phyloP scores from a whole-genome alignment of 2,888 invertebrate species.

The Catocala sponsa region DNA sequence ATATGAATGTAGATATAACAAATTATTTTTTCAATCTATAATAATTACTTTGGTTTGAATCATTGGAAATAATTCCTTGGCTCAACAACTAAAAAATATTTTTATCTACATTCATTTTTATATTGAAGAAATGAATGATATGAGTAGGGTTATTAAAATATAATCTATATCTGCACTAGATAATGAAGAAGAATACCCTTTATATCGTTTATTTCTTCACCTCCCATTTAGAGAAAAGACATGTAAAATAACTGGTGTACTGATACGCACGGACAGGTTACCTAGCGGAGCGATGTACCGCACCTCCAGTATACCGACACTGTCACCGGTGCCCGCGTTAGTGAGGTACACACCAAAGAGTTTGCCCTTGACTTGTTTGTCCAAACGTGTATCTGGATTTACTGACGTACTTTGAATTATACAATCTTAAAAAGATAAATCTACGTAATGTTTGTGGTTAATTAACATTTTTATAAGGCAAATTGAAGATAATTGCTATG shows the following conservation, averaged over 20 bases:
- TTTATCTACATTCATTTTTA: conserved; percentile 24
- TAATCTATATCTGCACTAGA: no score
- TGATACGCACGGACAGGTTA: conserved; percentile 82
- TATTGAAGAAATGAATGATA: conserved; percentile 21
- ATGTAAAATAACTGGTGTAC: conserved; percentile 64
- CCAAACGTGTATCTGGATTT: conserved; percentile 55
- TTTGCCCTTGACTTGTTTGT: conserved; percentile 74
- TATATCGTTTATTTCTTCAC: conserved; percentile 22
- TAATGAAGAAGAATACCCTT: not conserved
- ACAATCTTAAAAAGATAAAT: no score
- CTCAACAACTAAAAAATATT: not conserved
- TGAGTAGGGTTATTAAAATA: no score
- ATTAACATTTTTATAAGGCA: no score
- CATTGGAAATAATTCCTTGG: not conserved
- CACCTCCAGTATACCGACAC: conserved; percentile 96
- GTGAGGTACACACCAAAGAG: conserved; percentile 89
- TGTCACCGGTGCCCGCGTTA: conserved; percentile 91
- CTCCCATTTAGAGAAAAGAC: conserved; percentile 5
- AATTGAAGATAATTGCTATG: no score
- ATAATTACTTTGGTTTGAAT: not conserved
- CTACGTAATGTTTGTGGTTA: no score
- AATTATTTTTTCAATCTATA: not conserved
- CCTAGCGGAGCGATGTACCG: conserved; percentile 93
- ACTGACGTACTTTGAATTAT: conserved; percentile 61
- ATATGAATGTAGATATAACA: conserved; percentile 24